Percentiles rank a stretch among this genome's conserved stretches.
Conservation (phyloP, 1,140 invertebrate species). For the Euura lappo region DNA sequence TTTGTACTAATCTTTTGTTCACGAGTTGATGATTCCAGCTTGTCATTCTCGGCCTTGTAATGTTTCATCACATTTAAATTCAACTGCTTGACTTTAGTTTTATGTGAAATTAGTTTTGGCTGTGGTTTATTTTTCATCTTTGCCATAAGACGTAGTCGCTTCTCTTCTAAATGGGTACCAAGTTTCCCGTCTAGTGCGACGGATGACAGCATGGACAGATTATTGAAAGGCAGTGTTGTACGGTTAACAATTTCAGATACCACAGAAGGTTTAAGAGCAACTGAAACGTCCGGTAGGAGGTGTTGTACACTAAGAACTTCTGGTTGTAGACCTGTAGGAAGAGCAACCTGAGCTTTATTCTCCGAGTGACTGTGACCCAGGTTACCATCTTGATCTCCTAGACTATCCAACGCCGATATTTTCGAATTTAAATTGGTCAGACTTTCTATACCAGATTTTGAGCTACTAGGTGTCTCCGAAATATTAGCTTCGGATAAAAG, state of each 20-base stretch:
- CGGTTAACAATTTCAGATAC: neutral
- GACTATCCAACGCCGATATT: constrained; percentile 41
- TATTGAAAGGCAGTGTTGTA: neutral
- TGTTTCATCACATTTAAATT: constrained; percentile 15
- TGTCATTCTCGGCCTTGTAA: constrained; percentile 9
- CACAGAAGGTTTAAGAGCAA: neutral
- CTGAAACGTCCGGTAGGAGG: constrained; percentile 4
- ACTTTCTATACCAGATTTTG: constrained; percentile 46
- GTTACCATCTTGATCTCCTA: neutral
- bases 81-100: neutral
- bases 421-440: constrained; percentile 48
- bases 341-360: neutral
- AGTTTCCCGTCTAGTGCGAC: constrained; percentile 18
- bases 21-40: neutral
- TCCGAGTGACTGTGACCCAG: neutral
- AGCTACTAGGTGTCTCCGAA: constrained; percentile 52
- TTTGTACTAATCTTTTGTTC: neutral
- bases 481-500: constrained; percentile 44
- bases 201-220: neutral
- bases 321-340: constrained; percentile 16
- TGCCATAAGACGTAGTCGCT: constrained; percentile 39
- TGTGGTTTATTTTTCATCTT: constrained; percentile 33
- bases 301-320: constrained; percentile 27
- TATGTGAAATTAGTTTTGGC: neutral
- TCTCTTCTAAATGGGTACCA: constrained; percentile 36